Conservation (phyloP, 1,140 invertebrate genomes). For the Cepaea nemoralis region DNA sequence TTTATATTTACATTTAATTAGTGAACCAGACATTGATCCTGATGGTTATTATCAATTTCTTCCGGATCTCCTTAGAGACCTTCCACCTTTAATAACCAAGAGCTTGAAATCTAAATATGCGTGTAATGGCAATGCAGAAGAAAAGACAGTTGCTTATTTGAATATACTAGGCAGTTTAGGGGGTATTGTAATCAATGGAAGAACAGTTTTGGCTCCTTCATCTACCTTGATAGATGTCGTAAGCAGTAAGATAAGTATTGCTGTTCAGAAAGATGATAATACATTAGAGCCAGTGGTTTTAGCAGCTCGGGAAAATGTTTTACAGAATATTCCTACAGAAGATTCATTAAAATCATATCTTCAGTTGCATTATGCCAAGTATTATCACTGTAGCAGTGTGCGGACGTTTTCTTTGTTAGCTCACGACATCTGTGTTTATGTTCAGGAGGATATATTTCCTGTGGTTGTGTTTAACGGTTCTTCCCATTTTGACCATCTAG, state of each 20-base stretch:
- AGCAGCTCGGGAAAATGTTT: conserved; percentile 1
- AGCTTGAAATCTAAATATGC: conserved; percentile 20
- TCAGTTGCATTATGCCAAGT: neutral
- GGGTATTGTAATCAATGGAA: conserved; percentile 48
- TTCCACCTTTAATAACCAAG: conserved; percentile 44
- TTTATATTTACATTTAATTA: conserved; percentile 47
- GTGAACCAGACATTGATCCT: conserved; percentile 42
- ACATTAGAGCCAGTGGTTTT: neutral
- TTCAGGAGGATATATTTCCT: conserved; percentile 47
- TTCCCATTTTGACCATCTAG: conserved; percentile 38
- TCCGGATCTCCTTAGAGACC: conserved; percentile 39
- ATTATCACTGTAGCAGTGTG: conserved; percentile 1
- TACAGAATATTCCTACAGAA: neutral
- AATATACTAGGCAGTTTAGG: conserved; percentile 42
- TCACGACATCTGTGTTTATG: conserved; percentile 31
- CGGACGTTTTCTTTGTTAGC: neutral
- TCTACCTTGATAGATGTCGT: neutral
- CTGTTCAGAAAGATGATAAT: neutral
- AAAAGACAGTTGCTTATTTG: conserved; percentile 30
- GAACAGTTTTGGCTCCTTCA: conserved; percentile 39
- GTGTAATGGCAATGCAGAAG: conserved; percentile 27
- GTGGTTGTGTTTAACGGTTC: conserved; percentile 36
- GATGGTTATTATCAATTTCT: conserved; percentile 51
- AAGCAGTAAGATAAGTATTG: neutral
- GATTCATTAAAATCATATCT: neutral